Base-by-base conservation (phyloP, 2,797 vertebrate genomes). In the Sitta carolinensis region DNA sequence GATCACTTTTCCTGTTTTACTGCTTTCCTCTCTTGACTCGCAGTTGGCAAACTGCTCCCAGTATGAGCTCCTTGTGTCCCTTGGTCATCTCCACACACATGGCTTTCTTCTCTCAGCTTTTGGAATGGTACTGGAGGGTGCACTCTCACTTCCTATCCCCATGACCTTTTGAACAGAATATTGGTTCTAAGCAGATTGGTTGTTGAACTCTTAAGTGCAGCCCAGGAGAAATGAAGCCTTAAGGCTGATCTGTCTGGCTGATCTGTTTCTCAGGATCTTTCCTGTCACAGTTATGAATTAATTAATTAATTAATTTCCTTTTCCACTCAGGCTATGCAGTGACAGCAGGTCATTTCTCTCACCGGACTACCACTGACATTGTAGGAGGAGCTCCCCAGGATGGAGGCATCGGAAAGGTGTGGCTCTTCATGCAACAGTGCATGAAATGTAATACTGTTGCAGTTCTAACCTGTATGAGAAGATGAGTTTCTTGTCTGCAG, bases 361-460 rank as follows among this genome's bases (percentile, higher is more conserved):
- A 99, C 51, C 98, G 97, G 0, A 98, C 97, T 68, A 94, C 98
- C 57, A 98, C 98, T 3, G 99, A 99, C 13, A 90, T 99, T 61
- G 99, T 98, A 40, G 99, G 99, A 77, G 99, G 99, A 73, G 99
- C 99, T 21, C 99, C 99, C 42, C 99, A 99, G 98, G 99, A 99
- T 72, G 99, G 98, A 84, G 98, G 98, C 93, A 97, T 98, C 0
- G 99, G 99, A 97, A 99, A 99, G 98, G 99, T 99, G 98, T 36
- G 97, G 48, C 61, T 93, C 68, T 94, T 68, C 54, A 67, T 67
- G 66, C 78, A 36, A 36, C 8, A 10, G 20, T 27, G 26, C 27
- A 25, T 16, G 34, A 38, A 48, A 36, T 1, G 0, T 26, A 58
- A 29, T 59, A 34, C 4, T 58, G 66, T 16, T 18, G 36, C 29